Evolutionary conservation across 2,797 vertebrate species (phyloP).

Genomic region (Sebastes hopkinsi): DNA sequence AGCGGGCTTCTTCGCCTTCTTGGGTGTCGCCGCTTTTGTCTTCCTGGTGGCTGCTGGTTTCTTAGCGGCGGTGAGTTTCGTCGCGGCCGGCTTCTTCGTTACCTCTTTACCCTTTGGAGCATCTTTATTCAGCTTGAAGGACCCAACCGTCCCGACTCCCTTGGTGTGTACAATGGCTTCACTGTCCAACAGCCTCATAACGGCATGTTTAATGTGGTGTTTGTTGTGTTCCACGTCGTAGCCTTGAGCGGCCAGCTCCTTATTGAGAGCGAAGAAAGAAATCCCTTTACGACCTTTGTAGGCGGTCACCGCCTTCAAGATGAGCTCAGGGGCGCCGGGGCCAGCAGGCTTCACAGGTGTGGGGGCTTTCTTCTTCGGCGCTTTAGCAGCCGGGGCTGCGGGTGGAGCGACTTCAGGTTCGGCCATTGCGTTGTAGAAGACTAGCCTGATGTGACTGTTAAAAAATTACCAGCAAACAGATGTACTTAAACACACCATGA

Average conservation of each 20-base stretch:
- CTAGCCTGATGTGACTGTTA: not conserved
- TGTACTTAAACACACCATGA: conserved; percentile 26
- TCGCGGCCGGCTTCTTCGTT: not conserved
- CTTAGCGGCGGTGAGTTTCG: not conserved
- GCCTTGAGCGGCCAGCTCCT: not conserved
- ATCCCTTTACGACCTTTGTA: not conserved
- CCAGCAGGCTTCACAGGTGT: not conserved
- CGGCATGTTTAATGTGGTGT: not conserved
- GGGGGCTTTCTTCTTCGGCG: not conserved
- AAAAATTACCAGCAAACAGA: not conserved
- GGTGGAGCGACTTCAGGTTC: not conserved
- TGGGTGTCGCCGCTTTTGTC: not conserved
- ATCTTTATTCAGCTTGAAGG: not conserved
- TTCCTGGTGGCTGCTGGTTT: not conserved
- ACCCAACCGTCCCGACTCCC: not conserved
- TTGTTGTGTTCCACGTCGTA: not conserved
- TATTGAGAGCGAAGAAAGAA: not conserved
- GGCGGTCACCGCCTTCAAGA: not conserved
- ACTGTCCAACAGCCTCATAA: not conserved
- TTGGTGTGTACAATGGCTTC: not conserved
- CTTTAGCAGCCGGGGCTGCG: not conserved
- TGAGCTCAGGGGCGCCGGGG: not conserved
- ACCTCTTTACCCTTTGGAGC: not conserved
- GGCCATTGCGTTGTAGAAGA: not conserved
- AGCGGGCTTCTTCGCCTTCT: not conserved